These are phyloP conservation scores for Varanus salvator DNA, from an alignment of 2,113 vertebrate genomes.

Conservation along the genomic window DNA sequence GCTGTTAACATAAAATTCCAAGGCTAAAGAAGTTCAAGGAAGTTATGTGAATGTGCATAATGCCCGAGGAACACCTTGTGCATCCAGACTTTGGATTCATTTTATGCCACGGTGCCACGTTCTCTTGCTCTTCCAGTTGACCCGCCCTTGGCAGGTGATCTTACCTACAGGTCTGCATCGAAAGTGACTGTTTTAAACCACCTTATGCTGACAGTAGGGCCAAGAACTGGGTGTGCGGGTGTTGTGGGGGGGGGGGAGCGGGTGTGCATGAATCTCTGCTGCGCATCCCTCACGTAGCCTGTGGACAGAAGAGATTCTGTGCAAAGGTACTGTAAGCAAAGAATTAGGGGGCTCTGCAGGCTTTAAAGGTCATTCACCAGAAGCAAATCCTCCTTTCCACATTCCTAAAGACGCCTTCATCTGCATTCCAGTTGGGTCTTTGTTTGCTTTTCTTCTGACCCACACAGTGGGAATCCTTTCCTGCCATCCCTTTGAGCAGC, in stretches of 20 bases:
- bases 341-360: background rate
- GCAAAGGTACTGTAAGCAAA: background rate
- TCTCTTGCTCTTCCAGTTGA: background rate
- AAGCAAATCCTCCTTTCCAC: background rate
- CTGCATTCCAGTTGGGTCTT: background rate
- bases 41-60: background rate
- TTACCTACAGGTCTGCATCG: background rate
- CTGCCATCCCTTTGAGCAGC: background rate
- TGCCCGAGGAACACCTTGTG: background rate
- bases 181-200: background rate
- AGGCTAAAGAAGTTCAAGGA: background rate
- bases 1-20: background rate
- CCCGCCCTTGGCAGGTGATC: background rate
- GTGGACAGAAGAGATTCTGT: background rate
- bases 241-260: rapidly evolving
- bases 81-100: background rate
- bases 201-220: no score
- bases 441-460: background rate
- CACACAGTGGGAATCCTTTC: background rate
- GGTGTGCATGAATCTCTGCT: background rate
- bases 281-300: background rate
- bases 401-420: background rate
- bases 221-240: background rate
- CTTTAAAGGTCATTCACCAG: background rate
- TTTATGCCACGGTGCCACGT: background rate